A percentile compares a stretch with the other conserved stretches of the same genome.
phyloP scores from a whole-genome alignment of 2,113 vertebrate genomes.

The Dasyprocta punctata region DNA sequence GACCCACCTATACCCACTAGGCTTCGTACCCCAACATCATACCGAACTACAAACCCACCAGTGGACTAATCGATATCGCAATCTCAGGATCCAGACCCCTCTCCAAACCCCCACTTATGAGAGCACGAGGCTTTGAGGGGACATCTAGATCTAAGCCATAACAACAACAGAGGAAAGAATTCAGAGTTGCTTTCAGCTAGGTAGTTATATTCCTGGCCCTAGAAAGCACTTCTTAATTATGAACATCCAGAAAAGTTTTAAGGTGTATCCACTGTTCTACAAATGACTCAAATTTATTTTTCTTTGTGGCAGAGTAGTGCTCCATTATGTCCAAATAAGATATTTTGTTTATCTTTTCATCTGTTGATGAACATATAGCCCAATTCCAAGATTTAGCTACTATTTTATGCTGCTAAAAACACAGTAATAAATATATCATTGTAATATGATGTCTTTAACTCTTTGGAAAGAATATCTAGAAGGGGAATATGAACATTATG shows the following conservation, averaged over 20 bases:
- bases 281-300: neutral
- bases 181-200: neutral
- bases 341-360: neutral
- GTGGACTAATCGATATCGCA: neutral
- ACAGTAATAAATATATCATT: neutral
- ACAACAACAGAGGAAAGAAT: neutral
- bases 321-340: neutral
- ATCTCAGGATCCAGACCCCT: neutral
- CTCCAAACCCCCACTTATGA: neutral
- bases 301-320: neutral
- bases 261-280: neutral
- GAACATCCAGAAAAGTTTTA: neutral
- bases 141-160: neutral
- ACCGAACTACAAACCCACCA: neutral
- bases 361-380: neutral
- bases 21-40: neutral
- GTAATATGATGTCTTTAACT: neutral
- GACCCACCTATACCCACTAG: neutral
- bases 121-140: neutral
- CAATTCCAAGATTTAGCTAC: neutral
- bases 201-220: too few species aligned
- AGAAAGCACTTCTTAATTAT: neutral
- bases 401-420: neutral
- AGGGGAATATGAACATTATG: neutral
- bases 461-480: neutral